Base-by-base conservation (phyloP, 2,113 vertebrate species). In the Ageneiosus marmoratus region DNA sequence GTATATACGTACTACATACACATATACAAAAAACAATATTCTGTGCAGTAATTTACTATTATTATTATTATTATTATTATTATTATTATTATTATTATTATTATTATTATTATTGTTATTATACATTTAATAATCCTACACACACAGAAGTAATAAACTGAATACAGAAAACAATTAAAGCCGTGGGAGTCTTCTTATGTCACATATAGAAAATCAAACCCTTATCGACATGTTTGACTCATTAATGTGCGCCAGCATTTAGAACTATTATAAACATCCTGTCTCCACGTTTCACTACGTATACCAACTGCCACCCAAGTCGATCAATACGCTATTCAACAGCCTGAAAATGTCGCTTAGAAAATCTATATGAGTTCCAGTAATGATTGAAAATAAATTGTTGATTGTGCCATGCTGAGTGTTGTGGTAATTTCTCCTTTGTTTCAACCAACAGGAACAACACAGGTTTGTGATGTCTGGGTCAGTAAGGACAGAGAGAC, bases 331-430 rank as follows among this genome's bases (percentile, higher is more conserved):
- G 2, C 27, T 75, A 46, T 86, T 90, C 91, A 89, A 85, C 84
- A 87, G 88, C 63, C 85, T 86, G 85, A 91, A 76, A 93, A 80
- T 87, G 81, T 87, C 89, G 91, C 86, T 89, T 83, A 84, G 58
- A 85, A 87, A 89, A 90, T 89, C 88, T 58, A 90, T 90, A 89
- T 8, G 55, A 79, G 81, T 73, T 65, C 77, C 77, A 83, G 81
- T 88, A 88, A 86, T 87, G 86, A 88, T 88, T 88, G 86, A 79
- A 88, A 69, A 86, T 70, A 81, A 83, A 86, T 60, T 79, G 85
- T 85, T 84, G 80, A 88, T 81, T 58, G 55, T 73, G 65, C 27
- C 80, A 83, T 83, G 83, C 80, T 85, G 79, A 53, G 85, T 11
- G 58, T 80, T 55, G 55, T 62, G 32, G 60, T 77, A 67, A 77